Evolutionary conservation across 2,797 vertebrate species (phyloP).

Genomic region (Gobionotothen gibberifrons): DNA sequence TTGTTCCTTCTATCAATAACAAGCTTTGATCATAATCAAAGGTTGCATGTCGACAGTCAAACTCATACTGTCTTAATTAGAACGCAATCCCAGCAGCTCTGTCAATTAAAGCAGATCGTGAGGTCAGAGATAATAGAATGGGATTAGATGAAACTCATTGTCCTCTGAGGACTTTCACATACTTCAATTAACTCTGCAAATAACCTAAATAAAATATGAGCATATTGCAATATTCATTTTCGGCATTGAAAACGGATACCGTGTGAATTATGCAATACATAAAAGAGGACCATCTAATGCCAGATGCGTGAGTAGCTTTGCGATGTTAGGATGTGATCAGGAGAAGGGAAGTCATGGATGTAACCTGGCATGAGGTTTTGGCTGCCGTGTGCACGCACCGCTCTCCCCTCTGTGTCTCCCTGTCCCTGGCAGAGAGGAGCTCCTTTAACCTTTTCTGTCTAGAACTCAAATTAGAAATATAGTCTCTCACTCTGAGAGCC

Average conservation of each 20-base stretch:
- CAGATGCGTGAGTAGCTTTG: constrained; percentile 13
- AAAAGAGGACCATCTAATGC: not conserved
- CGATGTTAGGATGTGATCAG: constrained; percentile 4
- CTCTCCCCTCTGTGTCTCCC: constrained; percentile 30
- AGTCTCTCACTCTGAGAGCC: constrained; percentile 53
- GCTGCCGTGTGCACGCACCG: not conserved
- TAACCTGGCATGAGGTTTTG: constrained; percentile 28
- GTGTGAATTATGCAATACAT: constrained; percentile 56
- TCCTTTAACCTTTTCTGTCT: constrained; percentile 70
- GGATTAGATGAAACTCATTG: constrained; percentile 68
- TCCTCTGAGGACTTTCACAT: constrained; percentile 59
- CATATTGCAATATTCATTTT: constrained; percentile 59
- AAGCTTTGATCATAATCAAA: constrained; percentile 33
- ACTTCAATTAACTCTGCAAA: constrained; percentile 72
- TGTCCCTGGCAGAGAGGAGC: constrained; percentile 30
- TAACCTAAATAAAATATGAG: constrained; percentile 66
- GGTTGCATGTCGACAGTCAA: not conserved
- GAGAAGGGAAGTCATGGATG: not conserved
- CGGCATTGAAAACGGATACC: constrained; percentile 31
- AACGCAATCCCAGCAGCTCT: constrained; percentile 34
- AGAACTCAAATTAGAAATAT: constrained; percentile 69
- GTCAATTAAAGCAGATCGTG: constrained; percentile 63
- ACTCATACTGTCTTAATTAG: constrained; percentile 56
- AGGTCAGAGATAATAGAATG: constrained; percentile 68
- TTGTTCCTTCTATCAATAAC: not conserved